Conservation (phyloP, 2,797 vertebrate species). For the Apogon hyalosoma region DNA sequence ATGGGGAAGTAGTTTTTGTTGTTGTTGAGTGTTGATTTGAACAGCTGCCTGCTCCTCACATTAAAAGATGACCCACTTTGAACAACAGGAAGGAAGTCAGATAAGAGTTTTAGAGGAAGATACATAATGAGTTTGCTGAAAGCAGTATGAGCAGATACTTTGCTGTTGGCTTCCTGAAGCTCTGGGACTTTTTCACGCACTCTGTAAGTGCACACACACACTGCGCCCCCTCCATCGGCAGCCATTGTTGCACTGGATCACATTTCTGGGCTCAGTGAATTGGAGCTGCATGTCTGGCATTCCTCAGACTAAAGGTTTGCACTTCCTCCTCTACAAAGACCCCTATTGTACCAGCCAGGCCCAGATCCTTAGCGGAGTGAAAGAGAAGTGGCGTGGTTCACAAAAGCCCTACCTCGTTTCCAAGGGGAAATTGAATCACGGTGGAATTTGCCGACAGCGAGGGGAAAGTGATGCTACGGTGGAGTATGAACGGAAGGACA, state of each 20-base stretch:
- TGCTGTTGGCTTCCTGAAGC: constrained; percentile 2
- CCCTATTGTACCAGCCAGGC: constrained; percentile 70
- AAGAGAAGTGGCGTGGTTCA: constrained; percentile 60
- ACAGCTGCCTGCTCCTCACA: constrained; percentile 9
- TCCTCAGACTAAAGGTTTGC: constrained; percentile 81
- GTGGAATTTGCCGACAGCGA: constrained; percentile 48
- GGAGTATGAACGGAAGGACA: constrained; percentile 17
- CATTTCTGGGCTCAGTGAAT: constrained; percentile 78
- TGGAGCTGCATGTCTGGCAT: constrained; percentile 82
- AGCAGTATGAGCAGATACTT: not conserved
- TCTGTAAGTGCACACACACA: constrained; percentile 19
- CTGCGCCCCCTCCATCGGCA: constrained; percentile 32
- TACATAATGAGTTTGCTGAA: not conserved
- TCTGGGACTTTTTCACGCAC: constrained; percentile 25
- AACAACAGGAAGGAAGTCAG: constrained; percentile 15
- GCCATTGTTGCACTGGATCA: constrained; percentile 76
- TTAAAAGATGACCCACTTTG: constrained; percentile 45
- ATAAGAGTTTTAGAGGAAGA: constrained; percentile 14
- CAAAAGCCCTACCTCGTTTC: constrained; percentile 68
- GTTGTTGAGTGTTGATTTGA: constrained; percentile 19
- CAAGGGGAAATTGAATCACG: constrained; percentile 62
- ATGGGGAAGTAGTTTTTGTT: constrained; percentile 4
- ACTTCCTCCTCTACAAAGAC: constrained; percentile 79
- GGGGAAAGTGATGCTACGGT: constrained; percentile 13
- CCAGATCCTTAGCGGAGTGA: constrained; percentile 48